Evolutionary conservation across 2,113 vertebrate genomes (phyloP), one percentile per base, ranked within the genome.

Genomic region (Myiagra hebetior): DNA sequence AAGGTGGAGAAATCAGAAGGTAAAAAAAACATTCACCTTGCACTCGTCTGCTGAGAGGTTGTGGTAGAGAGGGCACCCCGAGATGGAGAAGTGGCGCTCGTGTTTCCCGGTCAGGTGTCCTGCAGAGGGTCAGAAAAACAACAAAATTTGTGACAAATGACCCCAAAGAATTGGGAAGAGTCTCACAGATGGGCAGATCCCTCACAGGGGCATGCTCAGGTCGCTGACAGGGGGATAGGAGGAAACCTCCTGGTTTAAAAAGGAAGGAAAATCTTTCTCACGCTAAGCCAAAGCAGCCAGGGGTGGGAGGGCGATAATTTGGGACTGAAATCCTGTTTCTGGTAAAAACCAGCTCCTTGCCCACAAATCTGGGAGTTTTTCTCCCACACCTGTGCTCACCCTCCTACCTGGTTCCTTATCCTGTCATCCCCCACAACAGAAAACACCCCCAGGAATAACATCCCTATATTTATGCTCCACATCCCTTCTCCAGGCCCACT

Each of bases 1-100:
- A 10, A 64, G 12, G 23, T 60, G 72, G 31, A 17, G 11, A 23
- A 22, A 69, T 0, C 27, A 44, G 46, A 20, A 23, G 42, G 35
- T 10, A 7, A 23, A 28, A 50, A 44, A 11, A 7, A 2, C 47
- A 8, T 2, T 76, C 33, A 99, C 99, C 98, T 99, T 99, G 98
- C 99, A 99, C 78, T 99, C 99, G 14, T 99, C 99, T 44, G 99
- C 99, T 46, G 99, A 99, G 7, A 99, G 99, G 85, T 99, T 99
- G 97, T 99, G 99, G 95, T 99, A 99, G 0, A 99, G 98, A 0
- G 99, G 99, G 73, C 99, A 99, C 10, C 99, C 99, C 26, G 99
- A 99, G 88, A 99, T 99, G 87, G 99, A 99, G 97, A 99, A 99
- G 91, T 99, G 99, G 41, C 99, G 98, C 95, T 99, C 99, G 2